These are phyloP conservation scores for Clistopyga incitator DNA, from an alignment of 2,888 invertebrate genomes.

Conservation along the genomic window DNA sequence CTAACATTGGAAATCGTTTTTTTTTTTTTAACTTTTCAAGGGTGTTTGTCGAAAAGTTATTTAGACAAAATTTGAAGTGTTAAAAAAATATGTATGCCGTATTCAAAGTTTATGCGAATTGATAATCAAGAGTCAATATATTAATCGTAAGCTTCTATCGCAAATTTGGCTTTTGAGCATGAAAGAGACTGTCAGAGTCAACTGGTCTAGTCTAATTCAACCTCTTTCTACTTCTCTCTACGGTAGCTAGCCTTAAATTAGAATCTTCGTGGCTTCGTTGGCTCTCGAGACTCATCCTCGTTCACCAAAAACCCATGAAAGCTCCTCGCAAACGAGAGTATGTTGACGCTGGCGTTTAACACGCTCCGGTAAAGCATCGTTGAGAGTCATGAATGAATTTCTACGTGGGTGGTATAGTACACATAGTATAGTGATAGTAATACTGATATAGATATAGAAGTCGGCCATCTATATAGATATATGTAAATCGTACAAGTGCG, in stretches of 20 bases:
- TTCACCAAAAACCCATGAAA: constrained; percentile 19
- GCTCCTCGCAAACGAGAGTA: constrained; percentile 3
- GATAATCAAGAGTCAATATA: too few species aligned
- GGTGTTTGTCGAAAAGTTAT: too few species aligned
- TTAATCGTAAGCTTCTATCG: too few species aligned
- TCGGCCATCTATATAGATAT: too few species aligned
- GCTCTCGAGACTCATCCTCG: background rate
- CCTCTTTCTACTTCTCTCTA: background rate
- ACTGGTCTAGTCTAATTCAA: too few species aligned
- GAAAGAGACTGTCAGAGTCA: too few species aligned
- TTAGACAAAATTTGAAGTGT: constrained; percentile 5
- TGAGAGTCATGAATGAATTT: constrained; percentile 38
- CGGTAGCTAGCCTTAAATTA: background rate
- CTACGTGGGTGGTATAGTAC: constrained; percentile 23
- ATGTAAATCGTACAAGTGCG: too few species aligned
- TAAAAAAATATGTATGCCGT: too few species aligned
- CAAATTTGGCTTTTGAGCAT: too few species aligned
- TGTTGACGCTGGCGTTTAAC: background rate
- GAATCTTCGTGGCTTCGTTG: constrained; percentile 9
- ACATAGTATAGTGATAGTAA: background rate
- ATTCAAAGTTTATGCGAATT: too few species aligned
- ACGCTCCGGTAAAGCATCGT: constrained; percentile 5
- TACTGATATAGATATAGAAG: background rate
- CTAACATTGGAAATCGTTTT: too few species aligned
- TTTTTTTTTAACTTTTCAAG: too few species aligned